Conservation (phyloP, 2,888 invertebrate species). For the Aphelenchoides bicaudatus region DNA sequence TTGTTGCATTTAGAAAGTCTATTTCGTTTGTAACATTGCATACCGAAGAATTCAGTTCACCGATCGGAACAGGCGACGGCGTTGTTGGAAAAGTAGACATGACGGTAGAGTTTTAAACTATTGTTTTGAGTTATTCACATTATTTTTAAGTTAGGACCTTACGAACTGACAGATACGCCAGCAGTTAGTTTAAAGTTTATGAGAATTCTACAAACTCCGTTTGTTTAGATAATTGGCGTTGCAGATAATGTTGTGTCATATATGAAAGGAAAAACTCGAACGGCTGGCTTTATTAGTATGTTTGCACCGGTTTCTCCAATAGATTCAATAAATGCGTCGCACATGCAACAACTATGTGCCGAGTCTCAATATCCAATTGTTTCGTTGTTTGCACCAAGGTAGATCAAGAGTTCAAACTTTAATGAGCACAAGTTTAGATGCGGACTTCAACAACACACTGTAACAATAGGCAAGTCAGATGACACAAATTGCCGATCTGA, state of each 20-base stretch:
- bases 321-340: conserved; percentile 2
- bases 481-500: conserved; percentile 9
- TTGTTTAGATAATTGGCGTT: background rate
- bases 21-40: background rate
- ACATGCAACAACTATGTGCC: conserved; percentile 4
- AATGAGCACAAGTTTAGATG: background rate
- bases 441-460: background rate
- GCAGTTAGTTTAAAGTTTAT: too few relatives aligned
- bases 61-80: background rate
- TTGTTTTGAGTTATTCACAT: background rate
- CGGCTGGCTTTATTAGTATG: conserved; percentile 5
- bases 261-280: background rate
- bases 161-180: conserved; percentile 1
- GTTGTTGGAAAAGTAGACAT: background rate
- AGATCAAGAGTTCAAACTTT: background rate
- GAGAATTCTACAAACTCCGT: too few relatives aligned
- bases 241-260: background rate
- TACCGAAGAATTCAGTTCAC: background rate
- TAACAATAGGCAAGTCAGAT: conserved; percentile 6
- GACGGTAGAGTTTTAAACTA: background rate
- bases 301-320: background rate
- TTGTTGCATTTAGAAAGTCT: background rate
- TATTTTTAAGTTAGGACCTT: conserved; percentile 4
- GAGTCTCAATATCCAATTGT: conserved; percentile 2
- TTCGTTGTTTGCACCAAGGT: conserved; percentile 12